These are phyloP conservation scores for Cossypha polioptera DNA, from an alignment of 2,797 vertebrate genomes.

Conservation along the genomic window DNA sequence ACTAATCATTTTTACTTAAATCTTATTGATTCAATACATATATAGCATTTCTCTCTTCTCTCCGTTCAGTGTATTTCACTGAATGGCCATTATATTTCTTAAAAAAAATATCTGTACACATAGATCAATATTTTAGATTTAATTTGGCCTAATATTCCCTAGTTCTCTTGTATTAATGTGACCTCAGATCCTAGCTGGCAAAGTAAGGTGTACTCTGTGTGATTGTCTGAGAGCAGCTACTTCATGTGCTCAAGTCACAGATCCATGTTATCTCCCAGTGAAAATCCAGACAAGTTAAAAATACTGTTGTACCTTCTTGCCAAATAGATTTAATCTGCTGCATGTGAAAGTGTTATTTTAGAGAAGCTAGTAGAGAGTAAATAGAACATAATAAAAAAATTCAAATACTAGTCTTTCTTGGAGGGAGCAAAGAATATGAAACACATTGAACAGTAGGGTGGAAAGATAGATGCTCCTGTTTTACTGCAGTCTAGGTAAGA, in stretches of 20 bases:
- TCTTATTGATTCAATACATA: background rate
- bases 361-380: background rate
- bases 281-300: background rate
- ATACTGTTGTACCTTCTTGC: background rate
- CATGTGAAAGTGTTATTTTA: background rate
- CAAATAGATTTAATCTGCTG: background rate
- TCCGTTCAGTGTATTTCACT: background rate
- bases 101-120: background rate
- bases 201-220: background rate
- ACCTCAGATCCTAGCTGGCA: background rate
- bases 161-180: background rate
- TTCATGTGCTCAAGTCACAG: background rate
- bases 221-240: background rate
- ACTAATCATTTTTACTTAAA: background rate
- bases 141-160: background rate
- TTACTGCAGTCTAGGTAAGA: background rate
- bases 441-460: background rate
- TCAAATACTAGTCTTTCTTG: background rate
- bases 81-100: background rate
- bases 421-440: background rate
- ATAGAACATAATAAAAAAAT: background rate
- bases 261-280: background rate
- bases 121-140: background rate
- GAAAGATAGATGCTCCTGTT: background rate
- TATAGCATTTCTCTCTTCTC: background rate